These are phyloP conservation scores for Hydrotaea diabolus DNA, from an alignment of 2,888 invertebrate genomes.

Conservation along the genomic window DNA sequence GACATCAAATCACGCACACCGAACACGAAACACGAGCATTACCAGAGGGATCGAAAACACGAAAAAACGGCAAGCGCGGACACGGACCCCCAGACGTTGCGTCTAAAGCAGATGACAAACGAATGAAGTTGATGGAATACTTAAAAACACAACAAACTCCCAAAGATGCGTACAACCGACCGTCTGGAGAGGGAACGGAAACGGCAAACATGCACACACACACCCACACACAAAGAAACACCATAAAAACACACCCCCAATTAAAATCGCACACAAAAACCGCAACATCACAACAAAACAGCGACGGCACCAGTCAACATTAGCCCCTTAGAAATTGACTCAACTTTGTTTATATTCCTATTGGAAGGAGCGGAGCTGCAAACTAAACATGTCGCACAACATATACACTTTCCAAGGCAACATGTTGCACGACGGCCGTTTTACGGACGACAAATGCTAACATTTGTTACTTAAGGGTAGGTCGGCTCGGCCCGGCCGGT, in stretches of 20 bases:
- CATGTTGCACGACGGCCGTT: constrained; percentile 13
- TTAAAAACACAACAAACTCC: constrained; percentile 55
- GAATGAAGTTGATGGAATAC: constrained; percentile 57
- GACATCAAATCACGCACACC: constrained; percentile 22
- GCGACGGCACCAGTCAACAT: constrained; percentile 10
- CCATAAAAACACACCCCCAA: constrained; percentile 61
- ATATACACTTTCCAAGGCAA: background rate
- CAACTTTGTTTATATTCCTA: constrained; percentile 46
- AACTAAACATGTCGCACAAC: constrained; percentile 38
- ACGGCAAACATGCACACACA: constrained; percentile 21
- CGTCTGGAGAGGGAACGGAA: constrained; percentile 17
- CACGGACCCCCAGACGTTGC: constrained; percentile 37
- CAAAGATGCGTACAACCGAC: constrained; percentile 22
- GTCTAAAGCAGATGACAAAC: constrained; percentile 59
- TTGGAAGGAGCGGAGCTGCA: constrained; percentile 44
- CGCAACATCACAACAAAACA: constrained; percentile 27
- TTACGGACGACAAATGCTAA: background rate
- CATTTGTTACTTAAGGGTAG: constrained; percentile 33
- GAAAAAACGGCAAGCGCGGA: constrained; percentile 31
- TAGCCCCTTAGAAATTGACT: constrained; percentile 5
- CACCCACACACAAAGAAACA: constrained; percentile 27
- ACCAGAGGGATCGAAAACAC: background rate
- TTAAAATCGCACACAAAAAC: constrained; percentile 48
- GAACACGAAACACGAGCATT: constrained; percentile 7
- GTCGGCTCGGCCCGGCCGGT: background rate